Conservation (phyloP, 1,140 invertebrate species). For the Drosophila nasuta region DNA sequence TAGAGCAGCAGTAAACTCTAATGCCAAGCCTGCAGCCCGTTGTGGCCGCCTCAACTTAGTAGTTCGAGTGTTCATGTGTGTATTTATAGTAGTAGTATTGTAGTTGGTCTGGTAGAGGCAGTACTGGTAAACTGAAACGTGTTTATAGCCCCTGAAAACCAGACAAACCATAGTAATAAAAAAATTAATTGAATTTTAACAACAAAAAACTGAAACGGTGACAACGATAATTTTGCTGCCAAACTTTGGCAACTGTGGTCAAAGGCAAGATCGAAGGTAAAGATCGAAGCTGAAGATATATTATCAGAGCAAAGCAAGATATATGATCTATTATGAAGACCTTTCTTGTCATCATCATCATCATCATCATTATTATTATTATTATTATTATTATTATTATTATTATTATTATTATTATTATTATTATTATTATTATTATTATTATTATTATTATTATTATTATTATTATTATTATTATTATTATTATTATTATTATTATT, state of each 20-base stretch:
- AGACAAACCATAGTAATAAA: slow-evolving; percentile 37
- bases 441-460: too few relatives aligned
- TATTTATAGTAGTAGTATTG: slow-evolving; percentile 9
- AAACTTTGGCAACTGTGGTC: slow-evolving; percentile 14
- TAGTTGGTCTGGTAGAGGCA: slow-evolving; percentile 64
- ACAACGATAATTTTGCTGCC: slow-evolving; percentile 19
- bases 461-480: too few relatives aligned
- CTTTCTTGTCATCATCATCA: not conserved
- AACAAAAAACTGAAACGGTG: slow-evolving; percentile 28
- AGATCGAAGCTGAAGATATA: slow-evolving; percentile 56
- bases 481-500: too few relatives aligned
- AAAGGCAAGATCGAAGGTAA: slow-evolving; percentile 59
- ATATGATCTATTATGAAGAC: too few relatives aligned
- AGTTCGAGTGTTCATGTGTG: not conserved
- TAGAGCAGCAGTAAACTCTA: slow-evolving; percentile 24
- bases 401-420: too few relatives aligned
- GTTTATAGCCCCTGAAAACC: slow-evolving; percentile 73
- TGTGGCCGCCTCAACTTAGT: slow-evolving; percentile 55
- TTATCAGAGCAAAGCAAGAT: slow-evolving; percentile 13
- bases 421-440: too few relatives aligned
- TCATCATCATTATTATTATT: not conserved
- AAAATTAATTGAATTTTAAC: slow-evolving; percentile 73
- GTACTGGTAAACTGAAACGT: slow-evolving; percentile 58
- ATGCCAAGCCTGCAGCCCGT: slow-evolving; percentile 68
- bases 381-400: not conserved